Base-by-base conservation (phyloP, 2,888 invertebrate genomes). In the Callyntrura guangdongensis region DNA sequence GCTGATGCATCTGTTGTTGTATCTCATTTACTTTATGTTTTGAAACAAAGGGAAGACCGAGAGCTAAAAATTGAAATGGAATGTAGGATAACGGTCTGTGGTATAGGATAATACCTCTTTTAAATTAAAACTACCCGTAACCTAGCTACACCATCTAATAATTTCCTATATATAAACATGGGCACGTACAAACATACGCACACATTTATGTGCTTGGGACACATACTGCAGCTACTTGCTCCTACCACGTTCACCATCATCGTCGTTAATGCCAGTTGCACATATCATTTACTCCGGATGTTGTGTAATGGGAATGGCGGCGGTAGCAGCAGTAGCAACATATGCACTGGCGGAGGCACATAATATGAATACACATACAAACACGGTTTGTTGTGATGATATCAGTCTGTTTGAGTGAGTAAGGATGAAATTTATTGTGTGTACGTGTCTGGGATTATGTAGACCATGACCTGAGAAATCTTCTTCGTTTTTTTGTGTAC, bases 401-500 rank as follows among this genome's bases (percentile, higher is more conserved):
- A 74, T 74, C 74, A 74, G 74, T 74, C 27, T 36, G 6, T 36
- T 36, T 36, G n/a, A n/a, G 53, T 53, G 53, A 12, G 17, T 82
- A 25, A n/a, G 61, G 45, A 20, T 47, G 49, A 36, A 47, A 64
- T 82, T 82, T 64, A 67, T 83, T 17, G 64, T 17, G 47, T 27
- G 45, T 56, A 85, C 69, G 69, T 53, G 69, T 61, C 36, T 74
- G 86, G 45, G 84, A 85, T 72, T 85, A 56, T 59, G 27, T 59
- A 85, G 72, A 69, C 47, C 72, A 53, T 85, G 69, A 85, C 72
- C 84, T 72, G 25, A 72, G 74, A 74, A 47, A 79, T 47, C 56
- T n/a, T 53, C 53, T 0, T n/a, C n/a, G n/a, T n/a, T 27, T 27
- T 69, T 12, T 25, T n/a, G 69, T 69, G 36, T 12, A 36, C 6